A percentile compares a stretch with the other conserved stretches of the same genome.
These are phyloP conservation scores for Hydra vulgaris DNA, from an alignment of 30 jellyfish, hydroid and myxozoan species.

Conservation along the genomic window DNA sequence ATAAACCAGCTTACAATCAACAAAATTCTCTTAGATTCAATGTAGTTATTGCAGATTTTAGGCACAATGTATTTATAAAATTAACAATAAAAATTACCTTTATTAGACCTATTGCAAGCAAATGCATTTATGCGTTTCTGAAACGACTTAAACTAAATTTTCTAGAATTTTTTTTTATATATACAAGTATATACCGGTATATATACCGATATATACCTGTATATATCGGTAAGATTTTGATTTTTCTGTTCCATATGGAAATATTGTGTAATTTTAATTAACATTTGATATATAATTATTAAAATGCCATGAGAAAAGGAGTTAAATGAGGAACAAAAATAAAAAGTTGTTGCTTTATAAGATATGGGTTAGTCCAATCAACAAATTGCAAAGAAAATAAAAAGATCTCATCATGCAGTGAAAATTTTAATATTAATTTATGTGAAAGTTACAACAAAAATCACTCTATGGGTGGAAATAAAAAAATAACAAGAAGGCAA, in stretches of 20 bases:
- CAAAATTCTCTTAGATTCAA: no score
- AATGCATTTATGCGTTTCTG: no score
- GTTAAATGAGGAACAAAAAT: background rate
- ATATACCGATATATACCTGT: no score
- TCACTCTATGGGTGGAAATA: background rate
- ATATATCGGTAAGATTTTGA: background rate
- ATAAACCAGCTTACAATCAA: no score
- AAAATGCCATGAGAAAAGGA: background rate
- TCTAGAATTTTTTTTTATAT: no score
- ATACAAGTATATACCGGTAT: no score
- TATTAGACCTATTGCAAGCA: no score
- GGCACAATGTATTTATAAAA: no score
- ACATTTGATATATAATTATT: background rate
- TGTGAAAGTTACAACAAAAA: background rate
- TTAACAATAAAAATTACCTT: no score
- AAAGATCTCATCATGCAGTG: background rate
- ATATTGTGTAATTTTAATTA: background rate
- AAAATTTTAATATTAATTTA: no score
- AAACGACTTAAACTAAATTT: no score
- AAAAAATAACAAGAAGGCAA: background rate
- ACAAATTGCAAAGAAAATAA: background rate
- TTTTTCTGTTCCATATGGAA: background rate
- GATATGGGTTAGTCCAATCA: background rate
- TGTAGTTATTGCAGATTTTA: no score
- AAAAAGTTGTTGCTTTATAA: background rate